phyloP scores from a whole-genome alignment of 2,888 invertebrate genomes.

The Loripinus fragilis region DNA sequence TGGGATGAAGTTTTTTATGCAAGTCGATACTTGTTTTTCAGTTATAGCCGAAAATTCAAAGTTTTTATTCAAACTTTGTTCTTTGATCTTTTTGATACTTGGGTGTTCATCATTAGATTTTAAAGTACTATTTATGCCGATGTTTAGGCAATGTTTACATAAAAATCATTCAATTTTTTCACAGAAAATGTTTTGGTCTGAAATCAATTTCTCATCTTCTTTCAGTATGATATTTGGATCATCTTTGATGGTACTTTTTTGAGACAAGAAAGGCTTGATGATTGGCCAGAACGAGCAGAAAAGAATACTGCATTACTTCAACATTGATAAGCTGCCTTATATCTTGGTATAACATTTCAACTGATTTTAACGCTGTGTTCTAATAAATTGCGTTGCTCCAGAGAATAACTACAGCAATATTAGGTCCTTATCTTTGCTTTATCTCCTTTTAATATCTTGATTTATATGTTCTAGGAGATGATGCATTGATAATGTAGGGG shows the following conservation, averaged over 20 bases:
- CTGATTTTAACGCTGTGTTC: no score
- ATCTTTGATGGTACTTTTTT: neutral
- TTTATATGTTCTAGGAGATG: no score
- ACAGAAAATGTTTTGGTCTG: neutral
- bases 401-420: no score
- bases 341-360: no score
- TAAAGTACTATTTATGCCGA: neutral
- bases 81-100: neutral
- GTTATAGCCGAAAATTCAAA: neutral
- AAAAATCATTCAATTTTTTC: neutral
- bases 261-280: neutral
- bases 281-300: neutral
- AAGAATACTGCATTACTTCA: no score
- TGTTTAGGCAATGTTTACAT: neutral
- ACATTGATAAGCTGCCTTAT: no score
- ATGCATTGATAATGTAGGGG: no score
- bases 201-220: neutral
- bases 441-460: no score
- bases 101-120: neutral
- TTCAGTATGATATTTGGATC: constrained; percentile 1
- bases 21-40: neutral
- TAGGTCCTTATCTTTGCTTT: no score
- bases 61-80: neutral
- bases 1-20: neutral
- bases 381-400: no score